These are phyloP conservation scores for Pygmarrhopalites habei DNA, from an alignment of 1,140 invertebrate genomes.

Conservation along the genomic window DNA sequence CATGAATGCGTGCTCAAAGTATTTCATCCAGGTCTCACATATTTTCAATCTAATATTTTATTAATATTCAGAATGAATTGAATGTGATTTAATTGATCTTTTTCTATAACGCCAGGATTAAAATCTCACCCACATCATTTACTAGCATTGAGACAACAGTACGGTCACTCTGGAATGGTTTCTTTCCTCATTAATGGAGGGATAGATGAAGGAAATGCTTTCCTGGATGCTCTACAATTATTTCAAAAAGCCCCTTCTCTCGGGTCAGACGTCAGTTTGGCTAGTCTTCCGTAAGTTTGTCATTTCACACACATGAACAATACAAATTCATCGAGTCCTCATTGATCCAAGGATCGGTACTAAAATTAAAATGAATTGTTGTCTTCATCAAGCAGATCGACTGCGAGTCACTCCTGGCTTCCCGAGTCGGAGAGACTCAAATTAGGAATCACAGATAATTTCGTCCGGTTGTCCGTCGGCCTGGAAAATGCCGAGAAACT, in stretches of 20 bases:
- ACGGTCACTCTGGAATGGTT: constrained; percentile 57
- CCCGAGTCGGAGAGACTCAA: constrained; percentile 38
- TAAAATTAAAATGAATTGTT: too few relatives aligned
- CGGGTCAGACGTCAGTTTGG: constrained; percentile 32
- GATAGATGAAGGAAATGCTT: constrained; percentile 47
- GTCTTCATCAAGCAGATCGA: constrained; percentile 15
- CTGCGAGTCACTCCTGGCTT: constrained; percentile 35
- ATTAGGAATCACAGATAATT: constrained; percentile 76
- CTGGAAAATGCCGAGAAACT: constrained; percentile 81
- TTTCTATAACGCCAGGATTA: too few relatives aligned
- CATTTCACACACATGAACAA: too few relatives aligned
- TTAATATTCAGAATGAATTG: too few relatives aligned
- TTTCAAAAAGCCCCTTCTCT: constrained; percentile 33
- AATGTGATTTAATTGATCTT: too few relatives aligned
- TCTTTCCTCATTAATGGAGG: constrained; percentile 54
- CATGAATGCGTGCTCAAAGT: constrained; percentile 52
- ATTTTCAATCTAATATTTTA: too few relatives aligned
- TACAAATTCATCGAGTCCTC: too few relatives aligned
- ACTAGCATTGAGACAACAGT: constrained; percentile 52
- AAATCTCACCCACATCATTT: constrained; percentile 58
- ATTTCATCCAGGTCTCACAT: constrained; percentile 55
- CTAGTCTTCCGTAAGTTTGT: constrained; percentile 30
- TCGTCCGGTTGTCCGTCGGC: constrained; percentile 86
- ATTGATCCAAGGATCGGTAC: too few relatives aligned
- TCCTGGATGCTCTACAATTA: constrained; percentile 43